Base-by-base conservation (phyloP, 2,888 invertebrate species). In the Acleris cristana region DNA sequence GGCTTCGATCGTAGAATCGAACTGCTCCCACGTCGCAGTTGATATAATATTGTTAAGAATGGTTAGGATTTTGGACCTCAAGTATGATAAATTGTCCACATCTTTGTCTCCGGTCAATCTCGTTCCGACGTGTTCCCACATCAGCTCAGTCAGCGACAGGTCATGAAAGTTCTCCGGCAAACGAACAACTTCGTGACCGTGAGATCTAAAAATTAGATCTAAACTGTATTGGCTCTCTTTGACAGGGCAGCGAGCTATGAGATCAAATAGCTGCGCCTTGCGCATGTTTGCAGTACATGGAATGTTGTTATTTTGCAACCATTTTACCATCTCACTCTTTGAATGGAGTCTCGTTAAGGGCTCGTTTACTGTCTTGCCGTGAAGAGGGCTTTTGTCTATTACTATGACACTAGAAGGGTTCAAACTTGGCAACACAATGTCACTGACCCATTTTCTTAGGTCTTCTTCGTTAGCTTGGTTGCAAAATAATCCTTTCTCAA, bases 361-460 rank as follows among this genome's bases (percentile, higher is more conserved):
- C 19, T 76, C 71, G 23, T 70, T 62, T 23, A 71, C 69, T 2
- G 63, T 10, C 55, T 65, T 69, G 23, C 78, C 77, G 71, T 81
- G 81, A 14, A 83, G 64, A 18, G 75, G 73, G 69, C 76, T 79
- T 44, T 77, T 78, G 62, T 83, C 78, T 70, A 88, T 76, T 21
- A 88, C 71, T 60, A 88, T 73, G n/a, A 81, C 69, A 70, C 82
- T 81, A 14, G 74, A 72, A 10, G 72, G 71, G 62, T 71, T 67
- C 19, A 88, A 69, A 7, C 49, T 40, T 23, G 74, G 70, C 12
- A 85, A 45, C 18, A 87, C 70, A 30, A 83, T 73, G 64, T 83
- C 78, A 64, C 71, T 70, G n/a, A 88, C 55, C 88, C 87, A 88
- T 67, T 82, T 86, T n/a, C 68, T 74, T 48, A 82, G 85, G 55